These are phyloP conservation scores for Ctenomys sociabilis DNA, from an alignment of 2,113 vertebrate genomes.

Conservation along the genomic window DNA sequence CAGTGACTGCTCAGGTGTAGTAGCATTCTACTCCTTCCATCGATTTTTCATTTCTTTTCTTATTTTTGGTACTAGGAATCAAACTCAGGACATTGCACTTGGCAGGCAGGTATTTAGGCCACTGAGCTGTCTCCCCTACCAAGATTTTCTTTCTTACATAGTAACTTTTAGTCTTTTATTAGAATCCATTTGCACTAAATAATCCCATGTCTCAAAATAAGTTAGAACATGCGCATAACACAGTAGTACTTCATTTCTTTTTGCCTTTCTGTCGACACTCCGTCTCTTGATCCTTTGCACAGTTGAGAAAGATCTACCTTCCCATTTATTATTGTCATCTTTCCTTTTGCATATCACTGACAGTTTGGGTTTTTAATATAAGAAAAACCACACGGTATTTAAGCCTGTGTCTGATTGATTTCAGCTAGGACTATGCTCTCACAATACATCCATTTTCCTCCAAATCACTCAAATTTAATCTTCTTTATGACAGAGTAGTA, in stretches of 20 bases:
- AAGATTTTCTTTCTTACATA: not conserved
- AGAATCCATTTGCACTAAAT: not conserved
- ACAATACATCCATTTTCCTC: not conserved
- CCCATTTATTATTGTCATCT: not conserved
- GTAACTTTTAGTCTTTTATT: not conserved
- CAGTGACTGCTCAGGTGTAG: not conserved
- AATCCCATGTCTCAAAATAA: not conserved
- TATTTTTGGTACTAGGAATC: not conserved
- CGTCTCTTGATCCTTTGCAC: not conserved
- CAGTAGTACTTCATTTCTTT: not conserved
- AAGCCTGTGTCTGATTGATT: not conserved
- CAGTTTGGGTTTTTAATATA: not conserved
- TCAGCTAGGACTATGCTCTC: not conserved
- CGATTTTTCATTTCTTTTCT: not conserved
- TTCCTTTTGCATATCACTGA: not conserved
- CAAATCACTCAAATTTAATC: not conserved
- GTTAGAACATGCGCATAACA: not conserved
- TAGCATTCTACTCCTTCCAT: not conserved
- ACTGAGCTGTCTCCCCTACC: too few relatives aligned
- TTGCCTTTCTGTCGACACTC: not conserved
- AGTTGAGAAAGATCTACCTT: not conserved
- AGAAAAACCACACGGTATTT: not conserved
- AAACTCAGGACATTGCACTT: not conserved
- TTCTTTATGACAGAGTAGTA: not conserved
- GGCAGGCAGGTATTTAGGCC: too few relatives aligned